Evolutionary conservation across 2,888 invertebrate species (phyloP).

Genomic region (Caradrina kadenii): DNA sequence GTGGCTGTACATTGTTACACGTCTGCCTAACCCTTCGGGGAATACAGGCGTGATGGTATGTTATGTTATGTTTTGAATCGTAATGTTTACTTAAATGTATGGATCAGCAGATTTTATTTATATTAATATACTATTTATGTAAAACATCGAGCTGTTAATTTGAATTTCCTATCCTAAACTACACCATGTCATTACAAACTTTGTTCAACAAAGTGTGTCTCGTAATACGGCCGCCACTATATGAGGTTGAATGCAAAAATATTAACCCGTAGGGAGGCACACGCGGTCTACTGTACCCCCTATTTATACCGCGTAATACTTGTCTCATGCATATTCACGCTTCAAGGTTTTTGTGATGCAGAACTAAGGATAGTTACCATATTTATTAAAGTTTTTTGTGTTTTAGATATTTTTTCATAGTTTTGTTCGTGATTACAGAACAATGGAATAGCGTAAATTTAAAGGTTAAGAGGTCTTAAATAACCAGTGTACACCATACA

Average conservation of each 20-base stretch:
- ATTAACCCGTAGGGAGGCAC: constrained; percentile 67
- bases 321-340: constrained; percentile 59
- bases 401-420: neutral
- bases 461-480: too few relatives aligned
- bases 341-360: constrained; percentile 20
- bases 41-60: too few relatives aligned
- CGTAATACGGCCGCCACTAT: constrained; percentile 71
- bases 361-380: constrained; percentile 2
- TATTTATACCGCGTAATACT: constrained; percentile 31
- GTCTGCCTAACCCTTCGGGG: too few relatives aligned
- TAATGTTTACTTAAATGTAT: too few relatives aligned
- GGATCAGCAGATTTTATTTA: too few relatives aligned
- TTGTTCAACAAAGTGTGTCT: constrained; percentile 62
- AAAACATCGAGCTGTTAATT: too few relatives aligned
- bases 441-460: too few relatives aligned
- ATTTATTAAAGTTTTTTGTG: neutral
- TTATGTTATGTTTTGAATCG: too few relatives aligned
- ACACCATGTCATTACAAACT: constrained; percentile 67
- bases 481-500: too few relatives aligned
- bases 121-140: too few relatives aligned
- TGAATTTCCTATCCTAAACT: neutral
- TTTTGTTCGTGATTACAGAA: too few relatives aligned
- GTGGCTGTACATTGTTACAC: too few relatives aligned
- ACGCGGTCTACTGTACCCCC: constrained; percentile 25
- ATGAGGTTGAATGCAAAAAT: constrained; percentile 77